Conservation (phyloP, 2,888 invertebrate species). For the Atrina japonica region DNA sequence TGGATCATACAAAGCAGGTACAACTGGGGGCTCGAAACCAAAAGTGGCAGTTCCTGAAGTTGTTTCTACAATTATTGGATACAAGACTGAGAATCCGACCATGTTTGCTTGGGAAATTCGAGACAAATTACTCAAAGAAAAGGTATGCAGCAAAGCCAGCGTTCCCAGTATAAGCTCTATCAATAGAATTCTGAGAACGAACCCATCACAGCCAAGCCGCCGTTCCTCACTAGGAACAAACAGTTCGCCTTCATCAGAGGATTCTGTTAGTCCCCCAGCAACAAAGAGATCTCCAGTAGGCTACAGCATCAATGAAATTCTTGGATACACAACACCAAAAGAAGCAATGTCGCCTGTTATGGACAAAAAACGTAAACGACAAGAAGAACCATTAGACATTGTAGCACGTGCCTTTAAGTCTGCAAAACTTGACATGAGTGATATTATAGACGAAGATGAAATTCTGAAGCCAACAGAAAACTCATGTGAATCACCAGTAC, state of each 20-base stretch:
- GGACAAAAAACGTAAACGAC: no score
- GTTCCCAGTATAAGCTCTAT: slow-evolving; percentile 99
- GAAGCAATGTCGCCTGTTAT: no score
- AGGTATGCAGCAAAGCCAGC: slow-evolving; percentile 98
- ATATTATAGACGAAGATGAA: no score
- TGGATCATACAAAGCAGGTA: slow-evolving; percentile 98
- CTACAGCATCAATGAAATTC: slow-evolving; percentile 14
- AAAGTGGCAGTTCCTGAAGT: slow-evolving; percentile 99
- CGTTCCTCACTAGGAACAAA: slow-evolving; percentile 9
- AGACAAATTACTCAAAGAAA: slow-evolving; percentile 96
- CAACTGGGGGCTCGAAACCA: slow-evolving; percentile 99
- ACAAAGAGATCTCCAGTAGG: slow-evolving; percentile 9
- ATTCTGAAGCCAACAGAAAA: no score
- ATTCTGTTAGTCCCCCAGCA: slow-evolving; percentile 10
- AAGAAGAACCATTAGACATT: no score
- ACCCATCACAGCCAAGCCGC: neutral
- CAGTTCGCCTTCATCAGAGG: slow-evolving; percentile 14
- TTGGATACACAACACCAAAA: slow-evolving; percentile 6
- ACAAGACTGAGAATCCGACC: slow-evolving; percentile 98
- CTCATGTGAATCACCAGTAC: no score
- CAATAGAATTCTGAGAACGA: slow-evolving; percentile 85
- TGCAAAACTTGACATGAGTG: no score
- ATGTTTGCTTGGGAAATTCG: slow-evolving; percentile 99
- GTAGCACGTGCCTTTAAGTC: no score
- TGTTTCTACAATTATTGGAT: slow-evolving; percentile 98